Conservation (phyloP, 2,888 invertebrate species). For the Linyphia triangularis region DNA sequence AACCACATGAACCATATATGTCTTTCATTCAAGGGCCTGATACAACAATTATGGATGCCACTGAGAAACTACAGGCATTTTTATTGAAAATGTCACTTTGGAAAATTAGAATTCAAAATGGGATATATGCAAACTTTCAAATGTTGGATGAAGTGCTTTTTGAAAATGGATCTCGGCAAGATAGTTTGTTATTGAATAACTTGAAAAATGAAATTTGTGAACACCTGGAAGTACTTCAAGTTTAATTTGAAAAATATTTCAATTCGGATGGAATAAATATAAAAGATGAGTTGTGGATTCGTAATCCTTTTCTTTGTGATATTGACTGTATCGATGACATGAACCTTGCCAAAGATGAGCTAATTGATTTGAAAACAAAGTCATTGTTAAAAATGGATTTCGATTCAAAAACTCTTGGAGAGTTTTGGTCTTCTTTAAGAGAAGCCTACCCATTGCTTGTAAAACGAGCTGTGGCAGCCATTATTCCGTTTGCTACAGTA, state of each 20-base stretch:
- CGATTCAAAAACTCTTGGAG: too few relatives aligned
- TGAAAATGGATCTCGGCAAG: too few relatives aligned
- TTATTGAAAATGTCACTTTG: conserved; percentile 59
- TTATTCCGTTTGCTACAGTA: conserved; percentile 66
- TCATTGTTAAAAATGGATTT: conserved; percentile 55
- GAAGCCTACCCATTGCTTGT: conserved; percentile 65
- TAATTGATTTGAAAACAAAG: conserved; percentile 53
- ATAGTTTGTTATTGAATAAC: too few relatives aligned
- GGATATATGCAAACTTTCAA: too few relatives aligned
- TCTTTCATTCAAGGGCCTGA: conserved; percentile 66
- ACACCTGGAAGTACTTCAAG: too few relatives aligned
- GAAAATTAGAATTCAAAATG: conserved; percentile 63
- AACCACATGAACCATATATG: conserved; percentile 61
- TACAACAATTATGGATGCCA: conserved; percentile 61
- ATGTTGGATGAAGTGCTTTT: too few relatives aligned
- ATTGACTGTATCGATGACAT: conserved; percentile 53
- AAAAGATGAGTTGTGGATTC: conserved; percentile 60
- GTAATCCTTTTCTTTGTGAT: conserved; percentile 57
- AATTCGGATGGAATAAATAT: conserved; percentile 56
- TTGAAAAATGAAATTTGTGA: too few relatives aligned
- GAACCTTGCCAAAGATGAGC: conserved; percentile 57
- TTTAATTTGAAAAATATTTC: too few relatives aligned
- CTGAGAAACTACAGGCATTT: conserved; percentile 63
- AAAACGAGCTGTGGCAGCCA: conserved; percentile 66
- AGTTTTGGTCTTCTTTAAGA: too few relatives aligned